phyloP scores from a whole-genome alignment of 2,113 vertebrate genomes.

The human region DNA sequence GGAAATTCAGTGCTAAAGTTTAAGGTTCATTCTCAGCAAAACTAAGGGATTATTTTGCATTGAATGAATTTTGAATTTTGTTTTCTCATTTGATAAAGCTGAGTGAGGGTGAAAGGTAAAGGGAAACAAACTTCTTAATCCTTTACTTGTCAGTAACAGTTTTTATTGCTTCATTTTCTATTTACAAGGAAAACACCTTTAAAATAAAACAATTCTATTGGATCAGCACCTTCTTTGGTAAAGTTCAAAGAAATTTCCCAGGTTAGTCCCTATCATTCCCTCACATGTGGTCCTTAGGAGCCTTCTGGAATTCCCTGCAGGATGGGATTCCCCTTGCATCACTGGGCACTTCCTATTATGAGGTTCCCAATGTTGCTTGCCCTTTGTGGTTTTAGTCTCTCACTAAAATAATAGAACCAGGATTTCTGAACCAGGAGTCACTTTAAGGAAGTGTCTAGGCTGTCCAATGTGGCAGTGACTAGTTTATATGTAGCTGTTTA shows the following conservation, averaged over 20 bases:
- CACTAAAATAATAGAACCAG: constrained; percentile 34
- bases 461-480: not conserved
- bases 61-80: constrained; percentile 11
- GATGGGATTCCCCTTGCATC: constrained; percentile 68
- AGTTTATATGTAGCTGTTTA: not conserved
- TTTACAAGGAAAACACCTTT: constrained; percentile 75
- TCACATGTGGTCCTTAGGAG: constrained; percentile 10
- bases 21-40: constrained; percentile 35
- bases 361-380: not conserved
- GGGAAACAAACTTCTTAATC: constrained; percentile 49
- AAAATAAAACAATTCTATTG: constrained; percentile 44
- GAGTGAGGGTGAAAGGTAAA: constrained; percentile 33
- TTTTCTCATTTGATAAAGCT: constrained; percentile 45
- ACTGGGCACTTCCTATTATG: constrained; percentile 52
- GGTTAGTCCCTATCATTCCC: constrained; percentile 72
- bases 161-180: constrained; percentile 67
- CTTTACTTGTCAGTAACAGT: constrained; percentile 50
- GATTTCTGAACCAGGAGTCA: constrained; percentile 39
- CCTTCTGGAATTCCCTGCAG: constrained; percentile 65
- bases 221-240: constrained; percentile 45
- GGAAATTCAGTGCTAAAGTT: constrained; percentile 15
- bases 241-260: constrained; percentile 76
- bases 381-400: constrained; percentile 61
- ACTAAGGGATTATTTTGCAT: not conserved
- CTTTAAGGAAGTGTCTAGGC: constrained; percentile 32